Conservation (phyloP, 1,140 invertebrate species). For the Trachymyrmex septentrionalis region DNA sequence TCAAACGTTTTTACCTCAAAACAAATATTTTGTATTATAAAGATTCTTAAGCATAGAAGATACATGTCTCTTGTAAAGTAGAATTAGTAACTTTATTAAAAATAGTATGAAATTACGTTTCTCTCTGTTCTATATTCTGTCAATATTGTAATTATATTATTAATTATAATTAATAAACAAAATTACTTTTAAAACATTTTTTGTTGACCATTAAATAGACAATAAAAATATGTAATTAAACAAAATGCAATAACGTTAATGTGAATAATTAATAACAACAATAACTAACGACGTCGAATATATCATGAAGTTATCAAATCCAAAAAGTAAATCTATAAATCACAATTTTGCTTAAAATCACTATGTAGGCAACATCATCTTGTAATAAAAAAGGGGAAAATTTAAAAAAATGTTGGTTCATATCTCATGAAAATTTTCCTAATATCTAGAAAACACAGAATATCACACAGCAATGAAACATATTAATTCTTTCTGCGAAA, state of each 20-base stretch:
- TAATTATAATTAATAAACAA: constrained; percentile 1
- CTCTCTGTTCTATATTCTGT: background rate
- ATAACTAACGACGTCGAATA: constrained; percentile 46
- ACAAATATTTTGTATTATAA: constrained; percentile 18
- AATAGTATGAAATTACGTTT: constrained; percentile 12
- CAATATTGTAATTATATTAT: background rate
- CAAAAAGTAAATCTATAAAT: constrained; percentile 71
- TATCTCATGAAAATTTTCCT: background rate
- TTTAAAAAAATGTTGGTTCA: background rate
- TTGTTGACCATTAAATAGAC: constrained; percentile 14
- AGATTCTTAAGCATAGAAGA: background rate
- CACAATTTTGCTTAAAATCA: constrained; percentile 54
- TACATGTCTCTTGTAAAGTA: background rate
- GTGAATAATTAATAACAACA: constrained; percentile 17
- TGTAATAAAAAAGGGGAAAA: background rate
- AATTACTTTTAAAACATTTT: background rate
- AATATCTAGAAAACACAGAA: background rate
- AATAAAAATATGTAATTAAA: constrained; percentile 19
- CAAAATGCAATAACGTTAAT: constrained; percentile 61
- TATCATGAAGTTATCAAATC: constrained; percentile 62
- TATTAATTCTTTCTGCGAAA: background rate
- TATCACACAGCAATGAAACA: constrained; percentile 9
- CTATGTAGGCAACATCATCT: background rate
- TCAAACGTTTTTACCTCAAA: constrained; percentile 26
- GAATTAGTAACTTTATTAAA: background rate